Conservation (phyloP, 2,797 vertebrate genomes). For the Phrynocephalus guinanensis region DNA sequence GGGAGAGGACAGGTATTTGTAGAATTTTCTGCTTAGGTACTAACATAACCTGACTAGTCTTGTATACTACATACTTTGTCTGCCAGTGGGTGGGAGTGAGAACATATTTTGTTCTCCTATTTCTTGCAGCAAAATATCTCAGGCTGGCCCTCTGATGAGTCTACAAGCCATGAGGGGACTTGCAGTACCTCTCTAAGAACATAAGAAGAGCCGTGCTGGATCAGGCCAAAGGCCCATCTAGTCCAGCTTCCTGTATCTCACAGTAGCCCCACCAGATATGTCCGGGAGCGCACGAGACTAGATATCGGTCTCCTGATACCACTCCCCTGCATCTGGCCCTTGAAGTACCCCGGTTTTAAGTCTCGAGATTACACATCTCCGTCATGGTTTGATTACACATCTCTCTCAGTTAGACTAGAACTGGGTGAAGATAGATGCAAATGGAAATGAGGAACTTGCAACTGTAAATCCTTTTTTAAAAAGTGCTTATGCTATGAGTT, state of each 20-base stretch:
- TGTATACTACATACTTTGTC: not conserved
- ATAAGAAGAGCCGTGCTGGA: too few species aligned
- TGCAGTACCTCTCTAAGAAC: not conserved
- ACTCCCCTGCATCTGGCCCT: too few species aligned
- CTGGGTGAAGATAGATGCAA: not conserved
- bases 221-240: too few species aligned
- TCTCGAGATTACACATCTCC: too few species aligned
- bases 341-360: too few species aligned
- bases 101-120: not conserved
- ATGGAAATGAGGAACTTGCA: not conserved
- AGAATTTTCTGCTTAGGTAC: not conserved
- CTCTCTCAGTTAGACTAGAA: not conserved
- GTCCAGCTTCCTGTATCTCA: too few species aligned
- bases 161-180: not conserved
- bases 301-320: too few species aligned
- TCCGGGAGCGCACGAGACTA: too few species aligned
- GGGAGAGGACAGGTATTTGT: not conserved
- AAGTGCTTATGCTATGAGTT: conserved; percentile 20
- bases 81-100: not conserved
- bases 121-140: not conserved
- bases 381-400: too few species aligned
- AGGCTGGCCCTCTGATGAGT: not conserved
- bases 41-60: not conserved
- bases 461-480: not conserved
- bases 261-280: too few species aligned